Evolutionary conservation across 1,140 invertebrate genomes (phyloP).

Genomic region (Acromyrmex echinatior): DNA sequence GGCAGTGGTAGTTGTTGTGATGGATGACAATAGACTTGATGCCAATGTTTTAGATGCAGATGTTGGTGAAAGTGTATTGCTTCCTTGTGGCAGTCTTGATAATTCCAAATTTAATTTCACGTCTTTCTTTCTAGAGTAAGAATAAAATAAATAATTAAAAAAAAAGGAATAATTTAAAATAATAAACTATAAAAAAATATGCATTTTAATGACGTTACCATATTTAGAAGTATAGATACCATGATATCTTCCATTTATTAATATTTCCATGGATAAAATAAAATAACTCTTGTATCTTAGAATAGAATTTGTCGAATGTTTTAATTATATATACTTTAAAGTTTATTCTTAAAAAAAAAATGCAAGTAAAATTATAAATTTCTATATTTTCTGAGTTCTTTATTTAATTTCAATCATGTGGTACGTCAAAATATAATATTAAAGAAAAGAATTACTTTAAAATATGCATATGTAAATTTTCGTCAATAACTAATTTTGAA

Average conservation of each 20-base stretch:
- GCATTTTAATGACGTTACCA: background rate
- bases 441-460: slow-evolving; percentile 20
- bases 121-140: slow-evolving; percentile 83
- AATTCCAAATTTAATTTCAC: slow-evolving; percentile 85
- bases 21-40: slow-evolving; percentile 83
- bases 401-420: background rate
- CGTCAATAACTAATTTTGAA: slow-evolving; percentile 16
- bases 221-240: background rate
- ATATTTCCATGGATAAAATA: slow-evolving; percentile 3
- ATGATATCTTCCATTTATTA: slow-evolving; percentile 30
- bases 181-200: slow-evolving; percentile 4
- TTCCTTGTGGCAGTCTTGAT: slow-evolving; percentile 83
- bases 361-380: background rate
- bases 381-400: background rate
- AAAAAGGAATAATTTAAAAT: slow-evolving; percentile 35
- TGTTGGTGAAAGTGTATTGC: slow-evolving; percentile 83
- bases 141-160: slow-evolving; percentile 62
- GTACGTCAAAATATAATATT: background rate
- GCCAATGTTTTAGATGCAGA: slow-evolving; percentile 81
- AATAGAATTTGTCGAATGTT: background rate
- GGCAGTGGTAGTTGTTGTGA: slow-evolving; percentile 81
- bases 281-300: background rate
- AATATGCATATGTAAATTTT: slow-evolving; percentile 31
- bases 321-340: background rate
- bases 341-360: background rate